phyloP scores from a whole-genome alignment of 2,888 invertebrate genomes.

The Lobophora halterata region DNA sequence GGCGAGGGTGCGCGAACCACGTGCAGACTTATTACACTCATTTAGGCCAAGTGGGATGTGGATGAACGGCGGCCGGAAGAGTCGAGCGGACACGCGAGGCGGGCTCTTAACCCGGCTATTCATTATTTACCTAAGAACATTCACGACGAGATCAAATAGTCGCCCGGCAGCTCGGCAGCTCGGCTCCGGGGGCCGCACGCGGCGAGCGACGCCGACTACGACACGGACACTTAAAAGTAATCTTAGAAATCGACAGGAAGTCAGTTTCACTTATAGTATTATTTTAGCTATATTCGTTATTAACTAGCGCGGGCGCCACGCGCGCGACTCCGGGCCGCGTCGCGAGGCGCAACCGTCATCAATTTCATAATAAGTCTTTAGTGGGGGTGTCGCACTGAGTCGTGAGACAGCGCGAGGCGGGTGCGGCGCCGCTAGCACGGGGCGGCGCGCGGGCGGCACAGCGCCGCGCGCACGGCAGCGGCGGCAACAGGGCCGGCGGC shows the following conservation, averaged over 20 bases:
- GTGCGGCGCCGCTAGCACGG: slow-evolving; percentile 15
- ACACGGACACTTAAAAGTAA: slow-evolving; percentile 52
- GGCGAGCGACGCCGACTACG: slow-evolving; percentile 37
- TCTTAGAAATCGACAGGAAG: slow-evolving; percentile 77
- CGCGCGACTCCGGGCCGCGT: slow-evolving; percentile 30
- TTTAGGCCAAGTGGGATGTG: slow-evolving; percentile 55
- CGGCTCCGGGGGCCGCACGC: slow-evolving; percentile 40
- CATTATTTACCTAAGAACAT: slow-evolving; percentile 66
- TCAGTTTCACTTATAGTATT: slow-evolving; percentile 76
- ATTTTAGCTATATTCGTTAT: slow-evolving; percentile 56
- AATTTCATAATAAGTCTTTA: slow-evolving; percentile 72
- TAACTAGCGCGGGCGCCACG: slow-evolving; percentile 58
- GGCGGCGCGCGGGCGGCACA: slow-evolving; percentile 50
- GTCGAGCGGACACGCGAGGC: slow-evolving; percentile 3
- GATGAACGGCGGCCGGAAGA: slow-evolving; percentile 31
- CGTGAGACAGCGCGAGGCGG: slow-evolving; percentile 25
- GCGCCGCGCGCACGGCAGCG: slow-evolving; percentile 59
- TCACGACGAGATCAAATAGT: slow-evolving; percentile 58
- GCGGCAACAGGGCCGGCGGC: slow-evolving; percentile 72
- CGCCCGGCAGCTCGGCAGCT: slow-evolving; percentile 49
- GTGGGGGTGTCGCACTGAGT: slow-evolving; percentile 37
- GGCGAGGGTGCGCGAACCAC: slow-evolving; percentile 33
- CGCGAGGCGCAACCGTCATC: slow-evolving; percentile 48
- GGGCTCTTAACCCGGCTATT: no score
- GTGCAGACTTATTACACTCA: slow-evolving; percentile 42